Evolutionary conservation across 2,113 vertebrate species (phyloP).

Genomic region (Callopanchax toddi): DNA sequence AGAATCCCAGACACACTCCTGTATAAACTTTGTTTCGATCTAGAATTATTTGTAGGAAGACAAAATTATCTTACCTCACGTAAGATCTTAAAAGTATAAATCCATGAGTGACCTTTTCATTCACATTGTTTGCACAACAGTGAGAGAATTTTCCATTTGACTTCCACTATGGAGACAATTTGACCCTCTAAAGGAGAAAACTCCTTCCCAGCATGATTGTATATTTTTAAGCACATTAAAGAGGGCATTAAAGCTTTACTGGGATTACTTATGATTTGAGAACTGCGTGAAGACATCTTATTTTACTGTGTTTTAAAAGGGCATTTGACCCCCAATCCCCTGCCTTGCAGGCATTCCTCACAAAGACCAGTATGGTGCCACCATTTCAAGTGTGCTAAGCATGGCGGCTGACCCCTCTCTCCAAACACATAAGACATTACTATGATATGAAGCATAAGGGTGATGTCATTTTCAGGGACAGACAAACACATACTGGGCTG

Average conservation of each 20-base stretch:
- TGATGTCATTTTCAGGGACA: conserved; percentile 49
- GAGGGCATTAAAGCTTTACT: conserved; percentile 30
- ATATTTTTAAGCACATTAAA: conserved; percentile 52
- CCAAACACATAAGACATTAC: conserved; percentile 36
- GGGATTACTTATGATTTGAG: conserved; percentile 58
- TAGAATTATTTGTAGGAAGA: not conserved
- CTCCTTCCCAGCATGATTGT: conserved; percentile 47
- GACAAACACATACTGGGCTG: conserved; percentile 30
- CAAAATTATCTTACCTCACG: not conserved
- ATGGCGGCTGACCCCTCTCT: conserved; percentile 33
- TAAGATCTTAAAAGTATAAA: not conserved
- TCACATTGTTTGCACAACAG: too few relatives aligned
- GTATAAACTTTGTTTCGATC: too few relatives aligned
- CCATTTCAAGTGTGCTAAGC: conserved; percentile 43
- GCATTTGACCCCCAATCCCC: conserved; percentile 55
- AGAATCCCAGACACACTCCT: too few relatives aligned
- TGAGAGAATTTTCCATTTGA: too few relatives aligned
- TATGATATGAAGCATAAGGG: conserved; percentile 46
- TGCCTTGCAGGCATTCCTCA: conserved; percentile 39
- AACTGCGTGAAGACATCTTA: conserved; percentile 51
- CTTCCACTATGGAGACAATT: conserved; percentile 28
- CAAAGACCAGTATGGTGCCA: conserved; percentile 59
- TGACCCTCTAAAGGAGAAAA: conserved; percentile 38
- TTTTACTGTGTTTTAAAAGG: conserved; percentile 46
- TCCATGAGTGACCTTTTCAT: not conserved